These are phyloP conservation scores for Astreopora myriophthalma DNA, from an alignment of 64 coral and sea anemone genomes.

Conservation along the genomic window DNA sequence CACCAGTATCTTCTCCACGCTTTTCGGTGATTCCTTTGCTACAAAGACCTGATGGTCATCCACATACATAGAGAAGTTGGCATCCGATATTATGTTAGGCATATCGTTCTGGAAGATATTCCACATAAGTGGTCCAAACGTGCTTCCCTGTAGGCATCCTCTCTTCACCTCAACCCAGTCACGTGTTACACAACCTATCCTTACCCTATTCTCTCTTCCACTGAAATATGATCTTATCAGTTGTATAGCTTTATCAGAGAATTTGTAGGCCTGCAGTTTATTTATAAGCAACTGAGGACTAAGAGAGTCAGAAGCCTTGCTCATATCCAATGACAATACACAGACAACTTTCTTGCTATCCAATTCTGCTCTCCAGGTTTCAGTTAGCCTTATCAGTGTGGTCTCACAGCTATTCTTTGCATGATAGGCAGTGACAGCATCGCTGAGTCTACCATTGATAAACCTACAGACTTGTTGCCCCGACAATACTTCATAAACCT, in stretches of 20 bases:
- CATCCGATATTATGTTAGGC: conserved; percentile 1
- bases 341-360: conserved; percentile 36
- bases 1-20: neutral
- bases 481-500: conserved; percentile 45
- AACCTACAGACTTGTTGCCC: conserved; percentile 25
- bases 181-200: conserved; percentile 26
- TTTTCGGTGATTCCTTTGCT: neutral
- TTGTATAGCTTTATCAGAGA: conserved; percentile 6
- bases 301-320: conserved; percentile 46
- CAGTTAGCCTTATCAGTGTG: conserved; percentile 45
- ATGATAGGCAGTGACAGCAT: neutral
- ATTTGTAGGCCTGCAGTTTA: conserved; percentile 43
- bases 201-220: conserved; percentile 25
- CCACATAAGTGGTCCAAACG: conserved; percentile 2
- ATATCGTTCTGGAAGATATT: neutral
- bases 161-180: conserved; percentile 5
- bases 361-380: conserved; percentile 47
- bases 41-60: neutral
- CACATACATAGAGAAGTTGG: neutral
- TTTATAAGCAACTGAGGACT: conserved; percentile 6
- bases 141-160: conserved; percentile 31
- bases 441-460: neutral
- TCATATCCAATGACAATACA: conserved; percentile 2
- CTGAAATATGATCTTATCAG: conserved; percentile 52
- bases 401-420: conserved; percentile 25